Conservation (phyloP, 2,888 invertebrate species). For the Luffia ferchaultella region DNA sequence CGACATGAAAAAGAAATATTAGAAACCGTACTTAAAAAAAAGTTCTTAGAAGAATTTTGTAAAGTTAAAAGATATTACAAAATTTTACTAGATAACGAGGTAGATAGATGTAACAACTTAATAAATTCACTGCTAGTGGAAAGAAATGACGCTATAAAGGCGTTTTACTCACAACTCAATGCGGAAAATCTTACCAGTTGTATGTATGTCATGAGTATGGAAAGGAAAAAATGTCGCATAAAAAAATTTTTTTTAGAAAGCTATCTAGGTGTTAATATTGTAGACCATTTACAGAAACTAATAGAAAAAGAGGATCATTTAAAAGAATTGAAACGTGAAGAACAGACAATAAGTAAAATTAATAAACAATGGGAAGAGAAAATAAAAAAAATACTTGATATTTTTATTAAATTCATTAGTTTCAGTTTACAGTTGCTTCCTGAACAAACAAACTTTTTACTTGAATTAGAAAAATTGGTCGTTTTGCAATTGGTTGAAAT, state of each 20-base stretch:
- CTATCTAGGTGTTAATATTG: background rate
- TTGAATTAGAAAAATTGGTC: constrained; percentile 50
- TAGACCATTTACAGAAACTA: constrained; percentile 23
- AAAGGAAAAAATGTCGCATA: constrained; percentile 51
- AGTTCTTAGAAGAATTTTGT: constrained; percentile 28
- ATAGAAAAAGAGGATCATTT: constrained; percentile 28
- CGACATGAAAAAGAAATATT: constrained; percentile 28
- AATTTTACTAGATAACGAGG: constrained; percentile 37
- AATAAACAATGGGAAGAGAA: constrained; percentile 47
- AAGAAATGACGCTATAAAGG: constrained; percentile 41
- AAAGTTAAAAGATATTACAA: constrained; percentile 44
- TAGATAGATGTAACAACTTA: constrained; percentile 26
- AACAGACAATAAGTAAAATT: constrained; percentile 28
- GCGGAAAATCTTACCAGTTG: constrained; percentile 39
- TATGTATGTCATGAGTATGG: constrained; percentile 50
- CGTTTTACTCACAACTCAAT: constrained; percentile 39
- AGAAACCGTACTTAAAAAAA: constrained; percentile 27
- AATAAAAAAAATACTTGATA: constrained; percentile 38
- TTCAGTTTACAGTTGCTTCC: constrained; percentile 47
- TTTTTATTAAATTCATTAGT: constrained; percentile 51
- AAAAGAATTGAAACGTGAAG: constrained; percentile 19
- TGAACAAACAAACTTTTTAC: constrained; percentile 46
- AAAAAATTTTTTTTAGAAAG: constrained; percentile 39
- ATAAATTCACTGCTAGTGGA: constrained; percentile 31
- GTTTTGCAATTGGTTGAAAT: constrained; percentile 51